Percentiles rank a stretch among this genome's conserved stretches.
These are phyloP conservation scores for Bombus picipes DNA, from an alignment of 1,140 invertebrate genomes.

Conservation along the genomic window DNA sequence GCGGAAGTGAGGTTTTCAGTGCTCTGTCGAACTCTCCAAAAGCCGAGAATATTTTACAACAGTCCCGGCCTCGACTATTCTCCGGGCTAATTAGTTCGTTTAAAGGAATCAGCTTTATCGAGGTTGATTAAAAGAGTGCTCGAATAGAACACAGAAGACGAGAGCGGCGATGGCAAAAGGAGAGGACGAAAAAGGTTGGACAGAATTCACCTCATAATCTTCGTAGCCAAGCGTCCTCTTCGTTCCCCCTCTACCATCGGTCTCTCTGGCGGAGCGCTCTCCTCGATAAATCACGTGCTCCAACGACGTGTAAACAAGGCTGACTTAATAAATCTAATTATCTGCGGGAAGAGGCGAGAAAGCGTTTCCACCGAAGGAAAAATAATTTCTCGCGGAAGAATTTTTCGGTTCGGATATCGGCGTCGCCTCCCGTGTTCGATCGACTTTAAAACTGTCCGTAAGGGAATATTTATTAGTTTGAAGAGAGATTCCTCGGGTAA, in stretches of 20 bases:
- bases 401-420: slow-evolving; percentile 57
- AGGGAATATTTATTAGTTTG: slow-evolving; percentile 20
- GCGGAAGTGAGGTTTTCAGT: not conserved
- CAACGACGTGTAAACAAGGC: slow-evolving; percentile 69
- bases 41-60: not conserved
- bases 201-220: slow-evolving; percentile 69
- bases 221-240: slow-evolving; percentile 65
- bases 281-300: slow-evolving; percentile 73
- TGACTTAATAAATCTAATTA: slow-evolving; percentile 77
- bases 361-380: slow-evolving; percentile 33
- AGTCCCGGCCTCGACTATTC: not conserved
- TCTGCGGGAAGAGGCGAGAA: slow-evolving; percentile 33
- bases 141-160: not conserved
- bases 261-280: slow-evolving; percentile 52
- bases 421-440: slow-evolving; percentile 20
- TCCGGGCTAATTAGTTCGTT: slow-evolving; percentile 60
- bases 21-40: not conserved
- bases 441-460: slow-evolving; percentile 32
- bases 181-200: slow-evolving; percentile 45
- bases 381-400: slow-evolving; percentile 65
- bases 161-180: not conserved
- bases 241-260: slow-evolving; percentile 29
- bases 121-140: slow-evolving; percentile 59
- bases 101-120: slow-evolving; percentile 64
- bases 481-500: slow-evolving; percentile 5